Percentiles rank a stretch among this genome's conserved stretches.
Evolutionary conservation across 1,140 invertebrate species (phyloP).

Genomic region (Potamilus streckersoni): DNA sequence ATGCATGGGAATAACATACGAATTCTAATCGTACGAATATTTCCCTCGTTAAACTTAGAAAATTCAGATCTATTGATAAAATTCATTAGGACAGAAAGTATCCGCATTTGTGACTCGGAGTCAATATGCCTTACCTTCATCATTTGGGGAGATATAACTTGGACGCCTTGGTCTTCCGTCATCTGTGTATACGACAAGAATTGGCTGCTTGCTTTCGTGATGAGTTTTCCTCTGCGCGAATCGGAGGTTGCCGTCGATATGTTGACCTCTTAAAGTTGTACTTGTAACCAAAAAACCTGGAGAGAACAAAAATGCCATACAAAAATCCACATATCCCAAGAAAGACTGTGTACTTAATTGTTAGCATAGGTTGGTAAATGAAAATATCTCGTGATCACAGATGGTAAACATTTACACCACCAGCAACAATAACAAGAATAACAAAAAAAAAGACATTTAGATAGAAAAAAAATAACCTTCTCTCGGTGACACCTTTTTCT

Average conservation of each 20-base stretch:
- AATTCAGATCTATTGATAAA: not conserved
- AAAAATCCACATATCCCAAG: too few relatives aligned
- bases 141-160: constrained; percentile 51
- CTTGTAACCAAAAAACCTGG: constrained; percentile 63
- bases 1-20: not conserved
- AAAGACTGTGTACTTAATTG: too few relatives aligned
- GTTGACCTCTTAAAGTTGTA: constrained; percentile 41
- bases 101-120: not conserved
- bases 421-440: too few relatives aligned
- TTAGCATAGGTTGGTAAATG: too few relatives aligned
- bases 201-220: constrained; percentile 67
- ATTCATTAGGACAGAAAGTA: not conserved
- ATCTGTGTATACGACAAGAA: constrained; percentile 68
- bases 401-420: too few relatives aligned
- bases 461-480: too few relatives aligned
- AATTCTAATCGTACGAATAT: not conserved
- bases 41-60: too few relatives aligned
- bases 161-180: constrained; percentile 51
- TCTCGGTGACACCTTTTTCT: too few relatives aligned
- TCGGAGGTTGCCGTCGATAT: constrained; percentile 56
- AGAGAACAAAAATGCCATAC: not conserved
- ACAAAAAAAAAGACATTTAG: too few relatives aligned
- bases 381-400: too few relatives aligned
- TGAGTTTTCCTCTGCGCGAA: constrained; percentile 66
- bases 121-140: constrained; percentile 41